Evolutionary conservation across 2,113 vertebrate genomes (phyloP), one percentile per base, ranked within the genome.

Genomic region (Galeopterus variegatus): DNA sequence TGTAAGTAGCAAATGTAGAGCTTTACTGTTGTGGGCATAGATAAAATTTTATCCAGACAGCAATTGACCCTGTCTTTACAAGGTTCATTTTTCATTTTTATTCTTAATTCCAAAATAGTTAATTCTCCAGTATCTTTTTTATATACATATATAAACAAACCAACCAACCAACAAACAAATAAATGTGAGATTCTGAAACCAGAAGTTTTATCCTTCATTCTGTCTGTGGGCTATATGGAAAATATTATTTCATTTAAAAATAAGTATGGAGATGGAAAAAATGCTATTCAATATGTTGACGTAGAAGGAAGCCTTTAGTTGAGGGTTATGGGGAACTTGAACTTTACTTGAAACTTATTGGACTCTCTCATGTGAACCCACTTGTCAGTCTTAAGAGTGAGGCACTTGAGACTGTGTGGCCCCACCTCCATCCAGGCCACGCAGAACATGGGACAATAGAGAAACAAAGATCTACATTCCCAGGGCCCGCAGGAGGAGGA

Each of bases 91-190:
- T 76, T 91, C 12, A 81, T 52, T 36, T 56, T n/a, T 73, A 73
- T 65, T 73, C 45, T 90, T 93, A 64, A 88, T 87, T 91, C 88
- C 36, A 91, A n/a, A 70, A 45, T 82, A 70, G 83, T 92, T 88
- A 82, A 17, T 70, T 92, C 72, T 79, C 56, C 31, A 65, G 2
- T 88, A 70, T 85, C 64, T 84, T 93, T 95, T 89, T 5, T 23
- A 84, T 41, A 41, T 41, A 41, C 41, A 41, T 41, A 41, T 41
- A 41, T 41, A 41, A 41, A 41, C 41, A 41, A 41, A 41, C 41
- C 3, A 41, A 41, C 41, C 3, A 41, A 41, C 4, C 3, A 41
- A 41, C 41, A 41, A 41, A 41, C 4, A 70, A 77, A 83, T 88
- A 13, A 58, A 17, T 58, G 15, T 58, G 58, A 62, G 28, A 24